phyloP scores from a whole-genome alignment of 2,113 vertebrate species.

The Tachysurus fulvidraco region DNA sequence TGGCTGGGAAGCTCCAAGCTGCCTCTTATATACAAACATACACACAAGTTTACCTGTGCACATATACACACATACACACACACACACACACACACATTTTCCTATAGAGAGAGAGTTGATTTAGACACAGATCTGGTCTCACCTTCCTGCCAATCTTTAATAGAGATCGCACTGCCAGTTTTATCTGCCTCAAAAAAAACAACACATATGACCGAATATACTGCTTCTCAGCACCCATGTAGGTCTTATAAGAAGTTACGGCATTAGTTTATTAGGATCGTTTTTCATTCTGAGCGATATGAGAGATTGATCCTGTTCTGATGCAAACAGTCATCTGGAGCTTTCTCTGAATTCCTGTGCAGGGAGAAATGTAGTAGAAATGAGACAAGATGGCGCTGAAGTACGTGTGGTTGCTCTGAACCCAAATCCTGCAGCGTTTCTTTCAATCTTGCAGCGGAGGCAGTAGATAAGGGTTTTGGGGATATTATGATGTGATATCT shows the following conservation, averaged over 20 bases:
- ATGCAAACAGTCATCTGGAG: constrained; percentile 30
- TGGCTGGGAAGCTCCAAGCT: constrained; percentile 24
- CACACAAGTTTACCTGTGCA: not conserved
- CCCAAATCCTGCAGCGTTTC: constrained; percentile 1
- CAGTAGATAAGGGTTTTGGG: not conserved
- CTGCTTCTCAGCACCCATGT: not conserved
- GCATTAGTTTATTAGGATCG: not conserved
- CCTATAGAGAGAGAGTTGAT: not conserved
- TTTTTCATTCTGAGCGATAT: not conserved
- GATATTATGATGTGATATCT: not conserved
- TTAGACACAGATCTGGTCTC: not conserved
- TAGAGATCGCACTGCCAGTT: too few relatives aligned
- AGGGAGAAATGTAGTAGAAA: not conserved
- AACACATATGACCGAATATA: not conserved
- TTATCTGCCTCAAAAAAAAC: not conserved
- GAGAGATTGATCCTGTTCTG: not conserved
- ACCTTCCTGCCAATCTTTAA: not conserved
- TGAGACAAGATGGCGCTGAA: constrained; percentile 43
- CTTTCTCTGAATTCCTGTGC: constrained; percentile 16
- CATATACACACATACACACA: constrained; percentile 19
- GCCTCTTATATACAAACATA: not conserved
- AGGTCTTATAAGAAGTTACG: not conserved
- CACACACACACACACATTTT: constrained; percentile 26
- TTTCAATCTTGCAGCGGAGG: not conserved
- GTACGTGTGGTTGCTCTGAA: constrained; percentile 26